Evolutionary conservation across 2,797 vertebrate genomes (phyloP).

Genomic region (Lates japonicus): DNA sequence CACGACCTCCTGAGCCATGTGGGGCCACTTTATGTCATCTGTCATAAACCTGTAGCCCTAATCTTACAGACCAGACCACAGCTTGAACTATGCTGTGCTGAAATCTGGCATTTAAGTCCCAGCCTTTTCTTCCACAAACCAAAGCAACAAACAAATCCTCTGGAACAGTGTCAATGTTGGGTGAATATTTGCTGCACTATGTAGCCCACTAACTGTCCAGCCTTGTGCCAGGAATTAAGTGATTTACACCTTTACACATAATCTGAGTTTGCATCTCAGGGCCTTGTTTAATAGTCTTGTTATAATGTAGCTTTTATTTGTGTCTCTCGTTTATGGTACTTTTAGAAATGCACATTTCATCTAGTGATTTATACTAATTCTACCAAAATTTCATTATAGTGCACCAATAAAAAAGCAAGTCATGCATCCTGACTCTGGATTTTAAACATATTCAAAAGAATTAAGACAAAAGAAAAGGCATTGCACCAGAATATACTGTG

Average conservation of each 20-base stretch:
- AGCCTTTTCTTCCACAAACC: neutral
- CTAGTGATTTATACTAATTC: neutral
- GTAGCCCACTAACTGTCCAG: neutral
- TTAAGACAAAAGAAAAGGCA: neutral
- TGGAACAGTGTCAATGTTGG: neutral
- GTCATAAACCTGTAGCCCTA: conserved; percentile 33
- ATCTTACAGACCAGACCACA: conserved; percentile 35
- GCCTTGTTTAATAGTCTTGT: neutral
- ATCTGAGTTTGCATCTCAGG: neutral
- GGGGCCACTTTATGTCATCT: conserved; percentile 40
- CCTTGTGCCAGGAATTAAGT: neutral
- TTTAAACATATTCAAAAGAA: neutral
- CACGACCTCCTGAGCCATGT: conserved; percentile 33
- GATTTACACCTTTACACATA: conserved; percentile 20
- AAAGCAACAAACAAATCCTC: conserved; percentile 17
- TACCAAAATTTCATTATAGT: neutral
- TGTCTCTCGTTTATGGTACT: conserved; percentile 5
- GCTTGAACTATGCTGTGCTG: neutral
- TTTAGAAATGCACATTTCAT: neutral
- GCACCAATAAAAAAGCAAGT: neutral
- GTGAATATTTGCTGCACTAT: neutral
- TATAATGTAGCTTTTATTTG: conserved; percentile 7
- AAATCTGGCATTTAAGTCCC: neutral
- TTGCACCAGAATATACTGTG: neutral
- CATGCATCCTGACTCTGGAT: neutral